These are phyloP conservation scores for Andrena praecox DNA, from an alignment of 2,888 invertebrate genomes.

Conservation along the genomic window DNA sequence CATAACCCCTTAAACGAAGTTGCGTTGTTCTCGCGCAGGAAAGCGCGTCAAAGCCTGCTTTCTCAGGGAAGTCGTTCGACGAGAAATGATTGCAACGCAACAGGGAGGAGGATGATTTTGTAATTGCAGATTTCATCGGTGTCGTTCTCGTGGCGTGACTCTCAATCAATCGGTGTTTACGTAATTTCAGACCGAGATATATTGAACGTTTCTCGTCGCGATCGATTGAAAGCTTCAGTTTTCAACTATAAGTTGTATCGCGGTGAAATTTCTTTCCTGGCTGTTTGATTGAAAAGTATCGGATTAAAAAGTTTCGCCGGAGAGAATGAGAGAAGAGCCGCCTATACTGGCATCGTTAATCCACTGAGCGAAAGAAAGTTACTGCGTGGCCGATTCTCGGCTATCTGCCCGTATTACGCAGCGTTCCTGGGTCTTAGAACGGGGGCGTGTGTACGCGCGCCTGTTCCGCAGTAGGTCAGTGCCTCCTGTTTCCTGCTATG, in stretches of 20 bases:
- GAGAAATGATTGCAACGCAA: background rate
- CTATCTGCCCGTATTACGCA: conserved; percentile 31
- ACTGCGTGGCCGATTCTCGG: conserved; percentile 51
- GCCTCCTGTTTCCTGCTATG: conserved; percentile 54
- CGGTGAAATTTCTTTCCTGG: conserved; percentile 16
- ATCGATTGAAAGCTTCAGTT: conserved; percentile 11
- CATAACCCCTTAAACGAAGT: too few species aligned
- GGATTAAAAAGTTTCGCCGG: conserved; percentile 39
- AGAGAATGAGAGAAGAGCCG: conserved; percentile 2
- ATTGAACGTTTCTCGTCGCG: background rate
- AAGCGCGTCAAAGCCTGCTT: conserved; percentile 10
- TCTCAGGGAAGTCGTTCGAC: background rate
- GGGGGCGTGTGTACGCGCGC: background rate
- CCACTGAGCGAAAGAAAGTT: conserved; percentile 58
- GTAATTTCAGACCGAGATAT: conserved; percentile 13
- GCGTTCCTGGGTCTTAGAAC: conserved; percentile 1
- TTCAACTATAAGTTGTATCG: background rate
- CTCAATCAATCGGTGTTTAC: conserved; percentile 17
- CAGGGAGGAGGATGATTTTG: conserved; percentile 3
- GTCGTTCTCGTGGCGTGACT: background rate
- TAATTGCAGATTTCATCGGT: conserved; percentile 12
- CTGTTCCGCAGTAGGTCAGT: conserved; percentile 46
- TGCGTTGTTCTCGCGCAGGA: background rate
- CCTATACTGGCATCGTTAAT: conserved; percentile 50
- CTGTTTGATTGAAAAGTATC: conserved; percentile 38